Evolutionary conservation across 2,113 vertebrate genomes (phyloP), one percentile per base, ranked within the genome.

Genomic region (Salminus brasiliensis): DNA sequence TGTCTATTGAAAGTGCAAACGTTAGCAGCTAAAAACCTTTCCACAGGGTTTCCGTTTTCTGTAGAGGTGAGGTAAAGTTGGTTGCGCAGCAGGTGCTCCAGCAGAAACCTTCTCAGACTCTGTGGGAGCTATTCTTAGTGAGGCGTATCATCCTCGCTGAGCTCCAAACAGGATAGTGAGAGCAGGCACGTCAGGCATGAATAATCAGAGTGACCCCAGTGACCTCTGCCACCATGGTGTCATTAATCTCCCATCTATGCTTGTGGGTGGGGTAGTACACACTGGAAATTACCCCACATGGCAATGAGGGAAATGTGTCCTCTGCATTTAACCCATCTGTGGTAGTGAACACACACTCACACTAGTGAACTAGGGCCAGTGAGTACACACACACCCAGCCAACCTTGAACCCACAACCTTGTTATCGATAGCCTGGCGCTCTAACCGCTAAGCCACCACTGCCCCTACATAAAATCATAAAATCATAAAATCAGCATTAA

Each of bases 111-210:
- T 32, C 36, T 21, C 36, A 74, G 27, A 62, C n/a, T 13, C 1
- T 36, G n/a, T 15, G 2, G 59, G 30, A 36, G 30, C 21, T 66
- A n/a, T 30, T 76, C 13, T 66, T 76, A 66, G 15, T 76, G 59
- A 47, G 21, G 23, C 15, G 55, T 16, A 49, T 47, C 30, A 73
- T 4, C 45, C 15, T 39, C 27, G 18, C 41, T 25, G 16, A 25
- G 23, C 23, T 15, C 10, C 7, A 39, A 23, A 57, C 60, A 32
- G 25, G 49, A 55, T 34, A 15, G 39, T 39, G 27, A 72, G 11
- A 70, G 27, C 1, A 13, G 72, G 16, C 60, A 69, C 69, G 76
- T 62, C 49, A 82, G 70, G 52, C 69, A 62, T 68, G 29, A 62
- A 45, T 43, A 82, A 78, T 53, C 77, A 53, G 53, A 16, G 21